Conservation (phyloP, 2,888 invertebrate genomes). For the Reticulitermes lucifugus region DNA sequence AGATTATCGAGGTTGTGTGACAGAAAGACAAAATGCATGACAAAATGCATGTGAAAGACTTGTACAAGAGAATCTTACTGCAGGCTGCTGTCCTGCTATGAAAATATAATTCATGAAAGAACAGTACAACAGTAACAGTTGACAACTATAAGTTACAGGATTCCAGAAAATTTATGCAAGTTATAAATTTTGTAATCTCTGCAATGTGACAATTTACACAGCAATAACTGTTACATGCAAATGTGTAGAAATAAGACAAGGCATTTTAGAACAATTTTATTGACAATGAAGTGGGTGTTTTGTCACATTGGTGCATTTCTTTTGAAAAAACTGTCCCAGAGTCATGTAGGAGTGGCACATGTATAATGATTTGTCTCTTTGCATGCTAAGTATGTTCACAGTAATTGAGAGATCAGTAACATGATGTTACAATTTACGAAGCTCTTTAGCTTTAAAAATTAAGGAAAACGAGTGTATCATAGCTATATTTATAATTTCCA, state of each 20-base stretch:
- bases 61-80: no score
- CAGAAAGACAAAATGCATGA: no score
- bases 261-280: background rate
- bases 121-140: background rate
- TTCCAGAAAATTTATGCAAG: background rate
- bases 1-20: no score
- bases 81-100: background rate
- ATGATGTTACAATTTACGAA: no score
- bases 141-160: background rate
- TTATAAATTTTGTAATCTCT: background rate
- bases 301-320: background rate
- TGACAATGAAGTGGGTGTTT: constrained; percentile 22
- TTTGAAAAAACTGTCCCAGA: constrained; percentile 14
- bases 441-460: no score
- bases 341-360: background rate
- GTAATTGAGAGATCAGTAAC: no score
- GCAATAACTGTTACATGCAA: background rate
- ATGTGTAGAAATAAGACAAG: background rate
- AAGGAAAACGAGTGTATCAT: no score
- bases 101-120: background rate
- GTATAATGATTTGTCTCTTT: no score
- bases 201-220: background rate
- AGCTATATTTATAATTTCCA: no score
- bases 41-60: no score
- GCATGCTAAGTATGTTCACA: no score